Evolutionary conservation across 2,113 vertebrate species (phyloP), one percentile per base, ranked within the genome.

Genomic region (Meleagris gallopavo): DNA sequence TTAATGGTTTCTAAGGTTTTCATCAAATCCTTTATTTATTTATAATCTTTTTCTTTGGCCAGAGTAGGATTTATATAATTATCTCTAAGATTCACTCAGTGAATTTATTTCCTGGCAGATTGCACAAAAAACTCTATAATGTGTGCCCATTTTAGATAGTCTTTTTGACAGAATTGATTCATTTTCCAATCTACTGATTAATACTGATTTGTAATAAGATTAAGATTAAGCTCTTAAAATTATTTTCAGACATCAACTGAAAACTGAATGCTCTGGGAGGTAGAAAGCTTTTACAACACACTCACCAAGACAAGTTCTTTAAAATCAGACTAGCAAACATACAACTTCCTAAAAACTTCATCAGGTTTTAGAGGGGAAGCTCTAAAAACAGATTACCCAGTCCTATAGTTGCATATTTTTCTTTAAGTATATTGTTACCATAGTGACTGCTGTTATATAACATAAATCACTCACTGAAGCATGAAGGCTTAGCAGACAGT

Each of bases 361-460:
- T 57, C 34, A 46, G 43, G 30, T 83, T 91, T 95, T 78, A 43
- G 38, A 94, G 64, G 58, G 36, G 61, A 84, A 61, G 34, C 32
- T 93, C 80, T 78, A 43, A 82, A 96, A 89, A 83, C 57, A 92
- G 69, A 92, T 83, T 61, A 93, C 43, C 34, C 45, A 58, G n/a
- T 72, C 41, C 32, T 85, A 38, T 61, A 92, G 57, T 86, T 64
- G 78, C 7, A 9, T 75, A 25, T 89, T 96, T 92, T 94, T 91
- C 48, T 92, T 93, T 64, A 93, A 96, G 80, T 93, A 48, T 82
- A 38, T 82, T 93, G 85, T 94, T 94, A 71, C 87, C 11, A 32
- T 94, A 57, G 79, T 90, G 83, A 75, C 74, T 93, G 54, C 34
- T 86, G 81, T 97, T 97, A 91, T 1, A 13, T 96, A 96, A 97